Base-by-base conservation (phyloP, 2,113 vertebrate genomes). In the Ptilonorhynchus violaceus region DNA sequence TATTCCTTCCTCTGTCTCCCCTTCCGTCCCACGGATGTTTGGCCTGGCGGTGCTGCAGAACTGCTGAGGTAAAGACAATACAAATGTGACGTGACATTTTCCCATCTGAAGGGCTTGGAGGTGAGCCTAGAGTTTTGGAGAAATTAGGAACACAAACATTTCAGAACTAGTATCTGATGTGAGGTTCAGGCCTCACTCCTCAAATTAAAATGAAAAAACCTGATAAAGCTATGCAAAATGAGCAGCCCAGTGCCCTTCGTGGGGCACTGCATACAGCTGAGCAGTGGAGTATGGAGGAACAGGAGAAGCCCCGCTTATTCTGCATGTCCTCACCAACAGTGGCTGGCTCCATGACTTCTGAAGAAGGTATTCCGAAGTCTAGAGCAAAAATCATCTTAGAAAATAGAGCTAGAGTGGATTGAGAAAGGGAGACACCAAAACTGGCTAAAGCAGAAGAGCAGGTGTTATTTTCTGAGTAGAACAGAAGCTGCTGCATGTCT, bases 321-420 rank as follows among this genome's bases (percentile, higher is more conserved):
- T 9, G 4, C 25, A 6, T 2, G 1, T 39, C 3, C 1, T 50
- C 33, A 58, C 17, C 42, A 39, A 18, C 0, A 1, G 15, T 2
- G 7, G 12, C 46, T 53, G 15, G 23, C 15, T 70, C 31, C 66
- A 27, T 0, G 0, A 42, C 42, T 62, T 85, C 67, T 59, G 52
- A 69, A 60, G 49, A 73, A 59, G 23, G 9, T 31, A 35, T 19
- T 62, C 53, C 14, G 15, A 82, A 72, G 12, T 15, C 66, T 24
- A 16, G 10, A 69, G 28, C 11, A 73, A 72, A 33, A 55, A 27
- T 25, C 24, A 23, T 50, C 20, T 18, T 20, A 67, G 50, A 53
- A 92, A 92, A 58, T 1, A 90, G 41, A 60, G 16, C 39, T 55
- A 16, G 39, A 17, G n/a, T 13, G 44, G 27, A 60, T 1, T 44